Evolutionary conservation across 2,888 invertebrate species (phyloP).

Genomic region (Microctonus aethiopoides): DNA sequence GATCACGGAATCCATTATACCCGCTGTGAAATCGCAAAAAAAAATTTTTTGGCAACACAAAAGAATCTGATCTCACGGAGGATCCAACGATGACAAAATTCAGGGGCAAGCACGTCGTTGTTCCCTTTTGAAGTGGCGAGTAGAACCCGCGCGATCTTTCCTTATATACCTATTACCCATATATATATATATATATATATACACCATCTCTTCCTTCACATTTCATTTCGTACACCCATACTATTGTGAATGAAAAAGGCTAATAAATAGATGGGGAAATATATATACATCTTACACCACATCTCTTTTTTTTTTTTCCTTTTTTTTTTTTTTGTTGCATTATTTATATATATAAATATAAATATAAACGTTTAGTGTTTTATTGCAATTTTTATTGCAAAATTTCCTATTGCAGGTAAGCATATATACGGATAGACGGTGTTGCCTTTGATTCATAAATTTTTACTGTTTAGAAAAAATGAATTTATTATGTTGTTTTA

Average conservation of each 20-base stretch:
- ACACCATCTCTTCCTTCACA: constrained; percentile 15
- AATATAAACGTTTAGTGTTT: constrained; percentile 32
- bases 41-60: constrained; percentile 49
- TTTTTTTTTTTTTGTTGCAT: too few relatives aligned
- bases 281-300: background rate
- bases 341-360: background rate
- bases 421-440: too few relatives aligned
- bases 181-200: constrained; percentile 23
- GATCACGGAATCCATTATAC: constrained; percentile 63
- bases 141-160: constrained; percentile 38
- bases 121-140: constrained; percentile 43
- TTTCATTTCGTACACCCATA: constrained; percentile 11
- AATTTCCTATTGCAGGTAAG: background rate
- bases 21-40: constrained; percentile 58
- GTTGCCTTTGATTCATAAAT: background rate
- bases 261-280: background rate
- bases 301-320: background rate
- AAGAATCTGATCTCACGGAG: constrained; percentile 58
- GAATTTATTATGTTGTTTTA: too few relatives aligned
- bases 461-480: background rate
- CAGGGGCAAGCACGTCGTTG: constrained; percentile 48
- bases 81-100: constrained; percentile 58
- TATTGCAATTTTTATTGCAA: constrained; percentile 42
- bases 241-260: background rate
- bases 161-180: constrained; percentile 32